These are phyloP conservation scores for Phalacrocorax carbo DNA, from an alignment of 2,113 vertebrate species.

Conservation along the genomic window DNA sequence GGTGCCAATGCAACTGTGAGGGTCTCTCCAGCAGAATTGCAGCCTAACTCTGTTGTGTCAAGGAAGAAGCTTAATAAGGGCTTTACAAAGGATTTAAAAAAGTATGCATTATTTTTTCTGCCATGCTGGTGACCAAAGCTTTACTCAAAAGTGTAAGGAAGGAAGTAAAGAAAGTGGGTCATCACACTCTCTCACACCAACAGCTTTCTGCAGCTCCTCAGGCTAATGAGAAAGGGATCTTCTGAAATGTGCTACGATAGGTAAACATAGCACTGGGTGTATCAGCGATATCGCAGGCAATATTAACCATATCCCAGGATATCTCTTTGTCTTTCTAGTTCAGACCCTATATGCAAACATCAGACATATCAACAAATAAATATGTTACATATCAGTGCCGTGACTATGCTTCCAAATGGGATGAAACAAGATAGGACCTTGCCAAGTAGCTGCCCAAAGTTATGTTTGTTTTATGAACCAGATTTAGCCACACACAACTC, in stretches of 20 bases:
- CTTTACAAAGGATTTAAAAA: background rate
- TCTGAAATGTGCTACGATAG: background rate
- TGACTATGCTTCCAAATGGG: background rate
- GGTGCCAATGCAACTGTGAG: rapidly evolving
- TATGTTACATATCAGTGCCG: rapidly evolving
- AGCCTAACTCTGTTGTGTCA: background rate
- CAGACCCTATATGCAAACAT: background rate
- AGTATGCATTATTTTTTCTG: background rate
- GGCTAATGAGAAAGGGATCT: background rate
- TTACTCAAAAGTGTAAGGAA: conserved; percentile 11
- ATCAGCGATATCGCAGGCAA: background rate
- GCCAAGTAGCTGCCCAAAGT: background rate
- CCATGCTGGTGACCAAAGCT: background rate
- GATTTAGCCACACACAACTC: background rate
- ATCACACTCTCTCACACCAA: background rate
- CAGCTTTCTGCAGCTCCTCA: background rate
- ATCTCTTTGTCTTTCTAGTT: background rate
- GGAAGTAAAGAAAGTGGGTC: conserved; percentile 52
- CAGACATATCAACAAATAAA: background rate
- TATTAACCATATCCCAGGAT: background rate
- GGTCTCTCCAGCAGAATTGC: background rate
- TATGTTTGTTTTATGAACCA: background rate
- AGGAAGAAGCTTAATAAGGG: background rate
- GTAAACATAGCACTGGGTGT: background rate
- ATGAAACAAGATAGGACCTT: background rate